Evolutionary conservation across 1,140 invertebrate species (phyloP), one percentile per base, ranked within the genome.

Genomic region (Amyelois transitella): DNA sequence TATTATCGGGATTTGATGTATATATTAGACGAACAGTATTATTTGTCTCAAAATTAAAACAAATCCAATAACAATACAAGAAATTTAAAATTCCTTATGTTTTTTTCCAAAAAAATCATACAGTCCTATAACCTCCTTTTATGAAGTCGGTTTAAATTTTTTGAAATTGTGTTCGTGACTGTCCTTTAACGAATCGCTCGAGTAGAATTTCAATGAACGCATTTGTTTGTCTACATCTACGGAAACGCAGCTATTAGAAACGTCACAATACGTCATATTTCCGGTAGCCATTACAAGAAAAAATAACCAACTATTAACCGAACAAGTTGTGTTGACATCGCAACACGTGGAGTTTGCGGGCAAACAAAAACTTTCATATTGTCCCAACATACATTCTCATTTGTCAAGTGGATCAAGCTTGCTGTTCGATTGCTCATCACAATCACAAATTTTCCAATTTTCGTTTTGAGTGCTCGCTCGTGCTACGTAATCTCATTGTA

Each of bases 281-380:
- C 77, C 80, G 80, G 76, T 66, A 50, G 76, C 79, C 80, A 83
- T 83, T 62, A 70, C 62, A 20, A 48, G 66, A 55, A 73, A 77
- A 69, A 71, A 67, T 64, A 69, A 14, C 48, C n/a, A 21, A 12
- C 12, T 75, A 74, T 72, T 64, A 77, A 62, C 43, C 73, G 55
- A 60, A 66, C 59, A 75, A 79, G 53, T 77, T 70, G 32, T 66
- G 53, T 62, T 17, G 63, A 19, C 44, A 14, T 4, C 43, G 8
- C 1, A 10, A 22, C 58, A 69, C 56, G 50, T 63, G 38, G 22
- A 8, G 43, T 25, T 49, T 58, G 45, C 66, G 65, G 58, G 63
- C 49, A 69, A 65, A 62, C 48, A 60, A 20, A 5, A 10, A 2
- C 1, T 48, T 21, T 48, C n/a, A 21, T 21, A 48, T 21, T 48